Conservation (phyloP, 2,888 invertebrate genomes). For the Charanyca ferruginea region DNA sequence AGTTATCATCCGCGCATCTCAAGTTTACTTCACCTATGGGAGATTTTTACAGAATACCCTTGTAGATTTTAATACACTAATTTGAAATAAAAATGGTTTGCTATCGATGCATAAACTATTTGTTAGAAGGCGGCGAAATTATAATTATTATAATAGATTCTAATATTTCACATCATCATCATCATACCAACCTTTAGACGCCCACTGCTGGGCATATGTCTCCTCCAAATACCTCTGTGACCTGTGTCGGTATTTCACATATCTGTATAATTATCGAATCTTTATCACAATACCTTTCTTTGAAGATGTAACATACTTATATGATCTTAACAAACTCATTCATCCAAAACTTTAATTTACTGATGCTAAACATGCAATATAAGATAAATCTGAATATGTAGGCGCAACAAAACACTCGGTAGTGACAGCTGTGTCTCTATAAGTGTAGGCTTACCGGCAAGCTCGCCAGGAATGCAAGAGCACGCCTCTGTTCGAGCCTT, state of each 20-base stretch:
- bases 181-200: too few relatives aligned
- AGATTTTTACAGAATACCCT: neutral
- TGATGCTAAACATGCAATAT: neutral
- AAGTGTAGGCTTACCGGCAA: constrained; percentile 27
- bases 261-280: too few relatives aligned
- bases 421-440: constrained; percentile 8
- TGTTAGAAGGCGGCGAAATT: too few relatives aligned
- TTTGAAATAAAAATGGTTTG: neutral
- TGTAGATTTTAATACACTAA: neutral
- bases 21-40: neutral
- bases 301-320: neutral
- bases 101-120: too few relatives aligned
- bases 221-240: too few relatives aligned
- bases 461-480: constrained; percentile 48
- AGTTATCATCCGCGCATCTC: too few relatives aligned
- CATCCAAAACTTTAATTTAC: neutral
- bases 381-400: constrained; percentile 8
- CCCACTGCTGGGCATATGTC: too few relatives aligned
- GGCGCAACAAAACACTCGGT: constrained; percentile 1
- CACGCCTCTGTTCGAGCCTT: constrained; percentile 43
- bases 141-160: too few relatives aligned
- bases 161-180: too few relatives aligned
- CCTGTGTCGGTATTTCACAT: too few relatives aligned
- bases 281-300: neutral
- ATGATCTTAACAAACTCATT: neutral